Base-by-base conservation (phyloP, 2,797 vertebrate genomes). In the Trichosurus vulpecula region DNA sequence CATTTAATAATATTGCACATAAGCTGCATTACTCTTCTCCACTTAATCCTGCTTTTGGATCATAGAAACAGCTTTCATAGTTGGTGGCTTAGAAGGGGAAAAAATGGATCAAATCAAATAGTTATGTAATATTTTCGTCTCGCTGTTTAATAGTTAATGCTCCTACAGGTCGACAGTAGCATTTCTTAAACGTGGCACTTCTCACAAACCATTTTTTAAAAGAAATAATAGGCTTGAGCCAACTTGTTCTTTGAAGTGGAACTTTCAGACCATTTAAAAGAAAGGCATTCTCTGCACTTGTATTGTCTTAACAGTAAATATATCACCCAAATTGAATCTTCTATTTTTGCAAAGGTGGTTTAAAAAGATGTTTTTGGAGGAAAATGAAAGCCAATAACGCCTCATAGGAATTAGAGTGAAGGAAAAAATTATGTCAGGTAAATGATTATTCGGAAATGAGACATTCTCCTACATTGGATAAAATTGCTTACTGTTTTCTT, bases 401-500 rank as follows among this genome's bases (percentile, higher is more conserved):
- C 55, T 93, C 57, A 54, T 95, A 96, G 54, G 6, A 96, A 93
- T 81, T 92, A 93, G 0, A 94, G 92, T 57, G 81, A 97, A 96
- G 56, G 52, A 92, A 93, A 87, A 93, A 96, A 94, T 94, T 97
- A 92, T 97, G 96, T 97, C 96, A 98, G 96, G 96, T 96, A 96
- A 98, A 98, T 97, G 98, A 98, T 98, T 98, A 97, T 98, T 97
- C 98, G 90, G 96, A 98, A 98, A 97, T 93, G 97, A 97, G 93
- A 97, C 94, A 53, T 93, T 97, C 91, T 95, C 52, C 95, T 97
- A 96, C 97, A 94, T 97, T 98, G 97, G 98, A 98, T 98, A 98
- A 97, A 93, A 89, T 98, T 98, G 97, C 97, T 98, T 98, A 96
- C 98, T 98, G 98, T 99, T 99, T 98, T 98, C 96, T 98, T 98